These are phyloP conservation scores for Limanda limanda DNA, from an alignment of 2,113 vertebrate species.

Conservation along the genomic window DNA sequence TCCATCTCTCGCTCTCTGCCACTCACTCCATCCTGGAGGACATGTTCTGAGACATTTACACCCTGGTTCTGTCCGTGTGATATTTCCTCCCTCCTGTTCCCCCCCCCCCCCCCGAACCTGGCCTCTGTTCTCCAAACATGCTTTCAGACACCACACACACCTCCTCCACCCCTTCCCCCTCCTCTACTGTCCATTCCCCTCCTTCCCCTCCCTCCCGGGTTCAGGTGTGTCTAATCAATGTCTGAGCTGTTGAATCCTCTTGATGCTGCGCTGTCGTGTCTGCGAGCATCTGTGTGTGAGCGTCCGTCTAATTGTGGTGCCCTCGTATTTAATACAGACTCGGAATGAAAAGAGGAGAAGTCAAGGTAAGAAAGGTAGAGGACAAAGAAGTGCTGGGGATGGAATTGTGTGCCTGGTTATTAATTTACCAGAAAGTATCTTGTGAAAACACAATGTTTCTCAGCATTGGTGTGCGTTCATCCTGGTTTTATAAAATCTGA, in stretches of 20 bases:
- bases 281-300: constrained; percentile 16
- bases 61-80: constrained; percentile 48
- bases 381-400: constrained; percentile 13
- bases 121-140: constrained; percentile 47
- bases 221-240: constrained; percentile 73
- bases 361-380: constrained; percentile 41
- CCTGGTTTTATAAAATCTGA: not conserved
- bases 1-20: constrained; percentile 4
- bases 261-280: constrained; percentile 31
- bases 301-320: constrained; percentile 41
- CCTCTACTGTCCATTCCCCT: constrained; percentile 36
- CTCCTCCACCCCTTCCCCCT: not conserved
- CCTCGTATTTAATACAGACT: constrained; percentile 57
- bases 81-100: constrained; percentile 16
- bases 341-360: constrained; percentile 45
- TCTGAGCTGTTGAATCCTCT: constrained; percentile 67
- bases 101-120: not conserved
- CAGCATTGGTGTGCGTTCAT: not conserved
- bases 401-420: constrained; percentile 22
- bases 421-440: constrained; percentile 34
- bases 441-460: constrained; percentile 24
- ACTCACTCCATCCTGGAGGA: constrained; percentile 51
- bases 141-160: constrained; percentile 30
- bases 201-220: constrained; percentile 50
- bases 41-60: constrained; percentile 69